A percentile compares a stretch with the other conserved stretches of the same genome.
These are phyloP conservation scores for Dreissena rostriformis DNA, from an alignment of 1,140 invertebrate species.

Conservation along the genomic window DNA sequence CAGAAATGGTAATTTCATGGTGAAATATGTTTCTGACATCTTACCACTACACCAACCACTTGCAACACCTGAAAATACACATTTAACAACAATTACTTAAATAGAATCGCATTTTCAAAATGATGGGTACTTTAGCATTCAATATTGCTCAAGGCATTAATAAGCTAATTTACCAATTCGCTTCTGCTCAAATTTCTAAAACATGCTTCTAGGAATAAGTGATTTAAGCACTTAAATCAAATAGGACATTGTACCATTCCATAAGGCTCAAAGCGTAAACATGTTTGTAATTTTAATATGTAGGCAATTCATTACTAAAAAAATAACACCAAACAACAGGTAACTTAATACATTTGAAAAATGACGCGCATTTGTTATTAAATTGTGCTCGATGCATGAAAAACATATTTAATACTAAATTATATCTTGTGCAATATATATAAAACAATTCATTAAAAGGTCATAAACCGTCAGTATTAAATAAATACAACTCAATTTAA, in stretches of 20 bases:
- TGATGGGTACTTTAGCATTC: background rate
- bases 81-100: constrained; percentile 25
- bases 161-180: background rate
- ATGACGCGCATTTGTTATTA: no score
- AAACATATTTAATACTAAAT: no score
- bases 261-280: background rate
- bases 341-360: no score
- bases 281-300: no score
- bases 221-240: background rate
- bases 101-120: constrained; percentile 31
- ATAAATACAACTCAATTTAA: no score
- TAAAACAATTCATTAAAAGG: no score
- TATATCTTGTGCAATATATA: no score
- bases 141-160: background rate
- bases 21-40: background rate
- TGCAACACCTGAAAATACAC: constrained; percentile 60
- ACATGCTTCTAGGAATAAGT: background rate
- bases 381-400: no score
- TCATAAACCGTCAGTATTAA: no score
- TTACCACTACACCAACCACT: constrained; percentile 58
- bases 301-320: no score
- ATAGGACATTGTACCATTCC: background rate
- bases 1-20: background rate
- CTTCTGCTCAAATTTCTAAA: background rate
- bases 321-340: no score